phyloP scores from a whole-genome alignment of 2,888 invertebrate species.

The Calliphora vomitoria region DNA sequence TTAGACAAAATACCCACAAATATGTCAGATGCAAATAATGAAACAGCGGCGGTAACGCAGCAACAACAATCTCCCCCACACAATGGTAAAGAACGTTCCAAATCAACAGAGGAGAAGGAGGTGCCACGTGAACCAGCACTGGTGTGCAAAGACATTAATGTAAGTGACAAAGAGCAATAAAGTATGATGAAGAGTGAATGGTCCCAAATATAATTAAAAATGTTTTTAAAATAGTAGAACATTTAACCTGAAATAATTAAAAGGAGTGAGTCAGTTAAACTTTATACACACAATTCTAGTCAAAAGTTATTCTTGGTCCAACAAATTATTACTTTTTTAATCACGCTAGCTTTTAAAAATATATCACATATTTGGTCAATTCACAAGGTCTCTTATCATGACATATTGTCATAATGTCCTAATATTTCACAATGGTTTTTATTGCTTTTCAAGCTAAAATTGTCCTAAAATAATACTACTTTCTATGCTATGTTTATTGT shows the following conservation, averaged over 20 bases:
- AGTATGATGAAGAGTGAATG: not conserved
- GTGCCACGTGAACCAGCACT: constrained; percentile 91
- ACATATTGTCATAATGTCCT: too few relatives aligned
- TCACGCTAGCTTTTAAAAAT: too few relatives aligned
- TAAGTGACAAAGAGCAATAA: constrained; percentile 84
- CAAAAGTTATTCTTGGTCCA: too few relatives aligned
- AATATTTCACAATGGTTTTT: too few relatives aligned
- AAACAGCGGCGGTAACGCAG: constrained; percentile 77
- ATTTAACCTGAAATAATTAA: not conserved
- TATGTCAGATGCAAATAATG: constrained; percentile 81
- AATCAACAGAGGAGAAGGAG: constrained; percentile 88
- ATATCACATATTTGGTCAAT: too few relatives aligned
- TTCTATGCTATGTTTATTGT: too few relatives aligned
- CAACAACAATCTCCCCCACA: constrained; percentile 77
- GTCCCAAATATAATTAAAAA: not conserved
- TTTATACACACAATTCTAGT: too few relatives aligned
- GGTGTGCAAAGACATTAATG: constrained; percentile 90
- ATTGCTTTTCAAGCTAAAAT: too few relatives aligned
- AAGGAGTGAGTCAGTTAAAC: too few relatives aligned
- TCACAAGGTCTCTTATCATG: too few relatives aligned
- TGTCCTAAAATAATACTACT: too few relatives aligned
- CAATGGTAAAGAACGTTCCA: constrained; percentile 82
- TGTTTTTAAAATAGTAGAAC: not conserved
- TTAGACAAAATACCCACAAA: constrained; percentile 74
- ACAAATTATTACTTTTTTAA: too few relatives aligned